phyloP scores from a whole-genome alignment of 2,888 invertebrate species.

The Tetragonula carbonaria region DNA sequence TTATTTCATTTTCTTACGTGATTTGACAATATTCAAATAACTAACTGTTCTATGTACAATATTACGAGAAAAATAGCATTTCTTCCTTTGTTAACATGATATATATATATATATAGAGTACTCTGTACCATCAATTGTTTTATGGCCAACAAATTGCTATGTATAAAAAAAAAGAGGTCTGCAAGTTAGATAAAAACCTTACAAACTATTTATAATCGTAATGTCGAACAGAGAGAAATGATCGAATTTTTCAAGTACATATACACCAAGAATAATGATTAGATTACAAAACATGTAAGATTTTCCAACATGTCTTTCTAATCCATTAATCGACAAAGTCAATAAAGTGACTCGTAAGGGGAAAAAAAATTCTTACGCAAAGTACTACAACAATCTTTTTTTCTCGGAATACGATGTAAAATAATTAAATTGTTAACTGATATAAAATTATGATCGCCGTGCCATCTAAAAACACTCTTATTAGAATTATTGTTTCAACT shows the following conservation, averaged over 20 bases:
- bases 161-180: constrained; percentile 13
- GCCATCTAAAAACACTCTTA: neutral
- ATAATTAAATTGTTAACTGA: neutral
- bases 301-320: neutral
- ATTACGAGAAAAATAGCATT: constrained; percentile 35
- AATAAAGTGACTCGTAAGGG: constrained; percentile 1
- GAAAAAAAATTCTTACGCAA: neutral
- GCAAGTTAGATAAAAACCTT: neutral
- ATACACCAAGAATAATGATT: neutral
- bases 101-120: constrained; percentile 33
- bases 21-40: constrained; percentile 17
- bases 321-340: neutral
- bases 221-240: constrained; percentile 9
- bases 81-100: constrained; percentile 12
- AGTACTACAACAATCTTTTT: neutral
- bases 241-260: neutral
- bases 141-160: neutral
- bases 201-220: neutral
- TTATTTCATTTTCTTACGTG: constrained; percentile 19
- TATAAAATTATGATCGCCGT: constrained; percentile 17
- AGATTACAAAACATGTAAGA: constrained; percentile 1
- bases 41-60: constrained; percentile 36
- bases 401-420: neutral
- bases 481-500: neutral
- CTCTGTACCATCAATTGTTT: constrained; percentile 8